Conservation (phyloP, 2,113 vertebrate species). For the Mirza zaza region DNA sequence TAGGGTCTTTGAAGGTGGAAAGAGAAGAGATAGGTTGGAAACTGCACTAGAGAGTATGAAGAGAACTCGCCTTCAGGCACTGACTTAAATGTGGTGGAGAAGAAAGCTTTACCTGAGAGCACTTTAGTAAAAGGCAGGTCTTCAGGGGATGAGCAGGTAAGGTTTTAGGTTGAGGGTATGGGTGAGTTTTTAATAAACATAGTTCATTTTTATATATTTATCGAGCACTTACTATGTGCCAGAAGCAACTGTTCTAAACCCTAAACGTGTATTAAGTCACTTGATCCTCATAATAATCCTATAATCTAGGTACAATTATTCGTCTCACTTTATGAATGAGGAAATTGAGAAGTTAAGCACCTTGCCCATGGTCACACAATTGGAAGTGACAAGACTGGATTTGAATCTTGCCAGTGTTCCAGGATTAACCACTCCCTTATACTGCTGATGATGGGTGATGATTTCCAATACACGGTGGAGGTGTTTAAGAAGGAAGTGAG, state of each 20-base stretch:
- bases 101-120: not conserved
- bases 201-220: not conserved
- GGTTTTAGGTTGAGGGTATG: not conserved
- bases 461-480: not conserved
- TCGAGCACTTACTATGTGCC: not conserved
- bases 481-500: not conserved
- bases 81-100: not conserved
- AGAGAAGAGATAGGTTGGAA: not conserved
- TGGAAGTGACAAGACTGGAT: not conserved
- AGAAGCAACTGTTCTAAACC: not conserved
- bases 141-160: not conserved
- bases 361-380: not conserved
- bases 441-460: not conserved
- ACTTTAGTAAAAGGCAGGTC: not conserved
- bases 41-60: not conserved
- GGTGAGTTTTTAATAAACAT: not conserved
- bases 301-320: not conserved
- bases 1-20: conserved; percentile 7
- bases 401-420: not conserved
- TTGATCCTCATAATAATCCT: not conserved
- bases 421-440: not conserved
- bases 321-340: not conserved
- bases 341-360: not conserved
- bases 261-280: not conserved
- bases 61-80: not conserved